Percentiles rank a stretch among this genome's conserved stretches.
phyloP scores from a whole-genome alignment of 2,113 vertebrate species.

The Lathamus discolor region DNA sequence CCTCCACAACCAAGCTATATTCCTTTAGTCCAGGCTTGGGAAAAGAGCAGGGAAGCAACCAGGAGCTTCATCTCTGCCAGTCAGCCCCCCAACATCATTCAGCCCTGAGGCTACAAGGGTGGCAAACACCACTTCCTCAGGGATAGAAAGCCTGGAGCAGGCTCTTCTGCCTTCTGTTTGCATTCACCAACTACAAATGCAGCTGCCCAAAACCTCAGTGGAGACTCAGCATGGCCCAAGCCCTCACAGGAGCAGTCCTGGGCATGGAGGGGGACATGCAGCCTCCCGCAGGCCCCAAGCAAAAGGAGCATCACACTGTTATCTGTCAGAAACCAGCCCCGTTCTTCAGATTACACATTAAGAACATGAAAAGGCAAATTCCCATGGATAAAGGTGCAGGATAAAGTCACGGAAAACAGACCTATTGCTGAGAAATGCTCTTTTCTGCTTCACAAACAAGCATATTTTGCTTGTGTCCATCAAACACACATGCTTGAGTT shows the following conservation, averaged over 20 bases:
- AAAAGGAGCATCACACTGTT: not conserved
- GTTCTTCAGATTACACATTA: not conserved
- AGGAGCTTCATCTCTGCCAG: not conserved
- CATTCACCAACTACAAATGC: not conserved
- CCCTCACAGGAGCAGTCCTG: not conserved
- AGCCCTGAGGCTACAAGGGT: not conserved
- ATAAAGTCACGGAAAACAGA: not conserved
- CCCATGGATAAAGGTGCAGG: not conserved
- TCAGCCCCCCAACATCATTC: not conserved
- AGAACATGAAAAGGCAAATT: not conserved
- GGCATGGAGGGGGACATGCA: fast-evolving
- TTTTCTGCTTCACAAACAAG: not conserved
- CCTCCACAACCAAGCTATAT: not conserved
- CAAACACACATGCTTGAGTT: slow-evolving; percentile 24
- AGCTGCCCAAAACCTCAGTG: slow-evolving; percentile 15
- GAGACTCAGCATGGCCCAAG: not conserved
- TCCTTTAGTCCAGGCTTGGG: not conserved
- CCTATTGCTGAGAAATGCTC: not conserved
- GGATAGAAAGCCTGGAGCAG: not conserved
- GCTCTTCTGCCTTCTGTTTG: not conserved
- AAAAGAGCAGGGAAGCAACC: not conserved
- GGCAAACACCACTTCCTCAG: fast-evolving
- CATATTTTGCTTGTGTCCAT: not conserved
- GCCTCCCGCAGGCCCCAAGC: not conserved
- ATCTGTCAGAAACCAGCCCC: not conserved